Base-by-base conservation (phyloP, 2,888 invertebrate genomes). In the Epinotia demarniana region DNA sequence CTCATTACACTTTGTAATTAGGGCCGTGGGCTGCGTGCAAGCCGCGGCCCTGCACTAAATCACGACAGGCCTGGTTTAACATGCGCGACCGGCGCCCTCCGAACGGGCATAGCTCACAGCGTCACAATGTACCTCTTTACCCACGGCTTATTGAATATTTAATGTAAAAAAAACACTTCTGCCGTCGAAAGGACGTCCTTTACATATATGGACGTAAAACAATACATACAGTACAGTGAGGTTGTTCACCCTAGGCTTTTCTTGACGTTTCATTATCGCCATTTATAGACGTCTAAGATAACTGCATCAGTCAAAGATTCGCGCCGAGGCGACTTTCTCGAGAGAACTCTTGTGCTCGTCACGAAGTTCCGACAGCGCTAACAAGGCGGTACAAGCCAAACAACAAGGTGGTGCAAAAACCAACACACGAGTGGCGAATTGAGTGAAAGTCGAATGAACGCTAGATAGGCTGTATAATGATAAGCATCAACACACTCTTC, bases 1-100 rank as follows among this genome's bases (percentile, higher is more conserved):
- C 88, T 92, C 91, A 93, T 93, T 93, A 92, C 91, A 92, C 89
- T 92, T 92, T 91, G 89, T 93, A 93, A 94, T 93, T 92, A 92
- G 89, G 85, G 80, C 89, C 88, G 92, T 90, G 89, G 91, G 91
- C 87, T 84, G 89, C 83, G 86, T 85, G 86, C 85, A 84, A 82
- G 86, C 83, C 78, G 82, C 87, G 85, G 87, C 86, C 88, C 90
- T 89, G 90, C 89, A 91, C 91, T 92, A 91, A 89, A 93, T 92
- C 91, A 92, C 89, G 89, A 88, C 88, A 83, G 81, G 83, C 82
- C 78, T 81, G 80, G 83, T 89, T 85, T 90, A 89, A 84, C 87
- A 88, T 89, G 89, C 88, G 86, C 85, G 85, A 81, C 84, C 82
- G 83, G 80, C 84, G 84, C 80, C 85, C 84, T 85, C 86, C 84